phyloP scores from a whole-genome alignment of 2,888 invertebrate species.

The Trachelus iudaicus region DNA sequence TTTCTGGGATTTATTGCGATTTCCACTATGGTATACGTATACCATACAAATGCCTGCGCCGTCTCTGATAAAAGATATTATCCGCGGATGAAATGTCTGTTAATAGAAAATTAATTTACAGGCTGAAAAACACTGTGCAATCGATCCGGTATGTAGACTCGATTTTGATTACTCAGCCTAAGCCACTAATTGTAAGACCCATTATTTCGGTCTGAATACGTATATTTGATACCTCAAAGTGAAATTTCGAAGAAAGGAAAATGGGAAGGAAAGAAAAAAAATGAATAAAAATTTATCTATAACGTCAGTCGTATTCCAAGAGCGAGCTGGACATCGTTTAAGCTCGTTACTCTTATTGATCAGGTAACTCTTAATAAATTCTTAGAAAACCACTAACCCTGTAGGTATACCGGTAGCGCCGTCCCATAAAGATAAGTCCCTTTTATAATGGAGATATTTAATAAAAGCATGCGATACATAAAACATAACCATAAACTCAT shows the following conservation, averaged over 20 bases:
- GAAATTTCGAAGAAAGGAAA: too few species aligned
- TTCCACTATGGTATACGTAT: not conserved
- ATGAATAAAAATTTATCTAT: too few species aligned
- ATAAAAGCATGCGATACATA: not conserved
- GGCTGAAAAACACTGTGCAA: not conserved
- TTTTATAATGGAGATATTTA: constrained; percentile 1
- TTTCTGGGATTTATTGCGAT: not conserved
- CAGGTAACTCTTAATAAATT: not conserved
- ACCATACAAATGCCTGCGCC: not conserved
- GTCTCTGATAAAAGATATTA: not conserved
- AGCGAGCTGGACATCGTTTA: too few species aligned
- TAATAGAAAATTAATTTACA: not conserved
- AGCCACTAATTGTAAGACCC: too few species aligned
- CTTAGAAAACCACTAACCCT: not conserved
- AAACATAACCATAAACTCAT: constrained; percentile 3
- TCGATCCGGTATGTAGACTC: not conserved
- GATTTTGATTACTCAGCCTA: too few species aligned
- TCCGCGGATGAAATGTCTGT: not conserved
- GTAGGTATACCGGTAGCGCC: not conserved
- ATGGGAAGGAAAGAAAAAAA: too few species aligned
- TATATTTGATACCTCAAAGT: too few species aligned
- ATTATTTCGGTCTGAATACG: too few species aligned
- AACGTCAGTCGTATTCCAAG: too few species aligned
- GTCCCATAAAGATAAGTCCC: not conserved
- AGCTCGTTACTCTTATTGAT: not conserved